A percentile compares a stretch with the other conserved stretches of the same genome.
Evolutionary conservation across 1,140 invertebrate species (phyloP).

Genomic region (Drosophila kepulauana): DNA sequence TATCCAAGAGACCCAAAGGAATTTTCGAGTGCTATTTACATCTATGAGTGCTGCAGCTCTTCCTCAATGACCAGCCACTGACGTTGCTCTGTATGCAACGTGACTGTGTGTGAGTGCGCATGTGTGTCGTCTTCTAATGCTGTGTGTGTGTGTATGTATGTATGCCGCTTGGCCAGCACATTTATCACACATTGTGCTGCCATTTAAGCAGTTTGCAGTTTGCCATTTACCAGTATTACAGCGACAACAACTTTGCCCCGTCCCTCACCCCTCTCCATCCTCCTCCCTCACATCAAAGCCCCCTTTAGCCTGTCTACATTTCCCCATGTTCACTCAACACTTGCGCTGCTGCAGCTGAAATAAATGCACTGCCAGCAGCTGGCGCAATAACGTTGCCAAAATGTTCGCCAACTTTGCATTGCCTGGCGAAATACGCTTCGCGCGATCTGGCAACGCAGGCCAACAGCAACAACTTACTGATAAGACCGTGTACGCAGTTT

Average conservation of each 20-base stretch:
- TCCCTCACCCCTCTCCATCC: neutral
- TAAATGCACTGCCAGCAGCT: constrained; percentile 27
- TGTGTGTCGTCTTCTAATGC: constrained; percentile 49
- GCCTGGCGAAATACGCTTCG: neutral
- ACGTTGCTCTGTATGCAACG: too few species aligned
- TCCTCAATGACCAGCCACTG: neutral
- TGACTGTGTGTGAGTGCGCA: constrained; percentile 2
- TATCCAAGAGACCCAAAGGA: constrained; percentile 65
- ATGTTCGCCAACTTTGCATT: neutral
- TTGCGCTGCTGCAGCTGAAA: neutral
- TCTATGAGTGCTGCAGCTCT: constrained; percentile 64
- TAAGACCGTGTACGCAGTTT: neutral
- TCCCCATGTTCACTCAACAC: neutral
- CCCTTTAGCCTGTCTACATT: neutral
- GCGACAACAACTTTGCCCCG: constrained; percentile 25
- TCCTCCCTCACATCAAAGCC: neutral
- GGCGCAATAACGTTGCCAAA: constrained; percentile 2
- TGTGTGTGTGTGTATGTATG: constrained; percentile 22
- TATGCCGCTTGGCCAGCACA: constrained; percentile 56
- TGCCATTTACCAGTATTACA: constrained; percentile 52
- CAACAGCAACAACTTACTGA: neutral
- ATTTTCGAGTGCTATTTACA: constrained; percentile 78
- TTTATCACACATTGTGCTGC: constrained; percentile 76
- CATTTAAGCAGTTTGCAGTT: constrained; percentile 62
- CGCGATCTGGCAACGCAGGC: constrained; percentile 23